Conservation (phyloP, 2,113 vertebrate genomes). For the Eurystomus gularis region DNA sequence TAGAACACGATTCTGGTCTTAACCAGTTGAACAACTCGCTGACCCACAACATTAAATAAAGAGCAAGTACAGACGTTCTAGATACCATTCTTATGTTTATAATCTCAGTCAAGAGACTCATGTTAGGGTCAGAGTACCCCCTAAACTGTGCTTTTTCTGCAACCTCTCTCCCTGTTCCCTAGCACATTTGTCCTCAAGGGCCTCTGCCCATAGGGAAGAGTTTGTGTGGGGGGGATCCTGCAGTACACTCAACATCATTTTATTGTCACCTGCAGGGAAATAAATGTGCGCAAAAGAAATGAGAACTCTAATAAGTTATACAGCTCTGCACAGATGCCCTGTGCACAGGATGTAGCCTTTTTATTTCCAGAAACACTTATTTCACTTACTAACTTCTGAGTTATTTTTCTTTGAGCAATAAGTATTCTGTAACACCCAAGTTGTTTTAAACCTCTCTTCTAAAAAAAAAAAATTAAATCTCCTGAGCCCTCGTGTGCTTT, state of each 20-base stretch:
- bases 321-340: neutral
- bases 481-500: neutral
- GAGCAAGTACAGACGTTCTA: neutral
- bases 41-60: neutral
- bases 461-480: neutral
- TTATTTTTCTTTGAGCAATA: neutral
- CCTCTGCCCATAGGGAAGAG: neutral
- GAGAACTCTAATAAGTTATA: neutral
- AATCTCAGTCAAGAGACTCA: neutral
- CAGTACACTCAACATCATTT: neutral
- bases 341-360: neutral
- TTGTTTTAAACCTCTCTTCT: neutral
- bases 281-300: neutral
- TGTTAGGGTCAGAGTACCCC: neutral
- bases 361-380: neutral
- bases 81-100: neutral
- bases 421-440: neutral
- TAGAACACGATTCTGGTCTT: neutral
- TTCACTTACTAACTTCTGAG: neutral
- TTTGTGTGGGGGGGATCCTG: neutral
- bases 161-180: neutral
- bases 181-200: neutral
- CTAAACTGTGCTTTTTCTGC: neutral
- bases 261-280: neutral
- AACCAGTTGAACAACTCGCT: neutral